A percentile compares a stretch with the other conserved stretches of the same genome.
phyloP scores from a whole-genome alignment of 2,113 vertebrate species.

The Puma concolor region DNA sequence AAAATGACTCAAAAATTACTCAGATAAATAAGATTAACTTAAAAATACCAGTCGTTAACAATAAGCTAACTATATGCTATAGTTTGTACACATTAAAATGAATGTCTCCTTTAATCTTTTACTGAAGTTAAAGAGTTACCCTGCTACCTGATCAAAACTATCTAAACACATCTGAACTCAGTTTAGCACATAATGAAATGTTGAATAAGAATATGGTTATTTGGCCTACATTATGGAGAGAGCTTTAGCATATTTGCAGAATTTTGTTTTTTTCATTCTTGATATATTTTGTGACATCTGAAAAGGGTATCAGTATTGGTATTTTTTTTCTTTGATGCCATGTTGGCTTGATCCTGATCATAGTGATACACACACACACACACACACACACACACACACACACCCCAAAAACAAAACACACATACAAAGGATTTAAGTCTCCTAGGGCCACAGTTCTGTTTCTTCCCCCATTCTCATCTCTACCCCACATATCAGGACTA shows the following conservation, averaged over 20 bases:
- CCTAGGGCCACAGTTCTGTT: background rate
- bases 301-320: background rate
- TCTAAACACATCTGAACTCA: background rate
- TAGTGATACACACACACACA: background rate
- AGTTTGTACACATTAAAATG: background rate
- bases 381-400: background rate
- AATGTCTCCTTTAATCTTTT: background rate
- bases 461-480: background rate
- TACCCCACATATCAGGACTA: background rate
- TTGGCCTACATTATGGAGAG: background rate
- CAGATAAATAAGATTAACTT: constrained; percentile 16
- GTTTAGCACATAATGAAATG: background rate
- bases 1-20: background rate
- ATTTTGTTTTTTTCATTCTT: background rate
- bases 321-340: background rate
- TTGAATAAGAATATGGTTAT: constrained; percentile 5
- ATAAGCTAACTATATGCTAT: background rate
- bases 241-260: background rate
- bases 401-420: background rate
- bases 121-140: constrained; percentile 26
- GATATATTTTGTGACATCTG: background rate
- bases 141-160: background rate
- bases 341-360: background rate
- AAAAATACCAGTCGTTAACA: background rate
- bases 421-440: background rate